Evolutionary conservation across 92 coral and sea anemone species (phyloP).

Genomic region (Chrysogorgia sp.): DNA sequence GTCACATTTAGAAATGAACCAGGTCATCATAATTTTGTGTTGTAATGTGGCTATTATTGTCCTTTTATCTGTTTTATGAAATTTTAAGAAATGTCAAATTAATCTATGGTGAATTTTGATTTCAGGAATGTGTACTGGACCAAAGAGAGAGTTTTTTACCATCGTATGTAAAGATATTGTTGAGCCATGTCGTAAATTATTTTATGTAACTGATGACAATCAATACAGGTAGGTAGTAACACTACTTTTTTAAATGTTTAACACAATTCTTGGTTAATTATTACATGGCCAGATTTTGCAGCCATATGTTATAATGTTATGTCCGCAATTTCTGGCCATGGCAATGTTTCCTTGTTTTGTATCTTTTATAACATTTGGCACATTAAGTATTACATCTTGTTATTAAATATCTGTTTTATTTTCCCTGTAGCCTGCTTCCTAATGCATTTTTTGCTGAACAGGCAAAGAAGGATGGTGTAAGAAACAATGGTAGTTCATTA

Average conservation of each 20-base stretch:
- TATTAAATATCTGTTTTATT: not conserved
- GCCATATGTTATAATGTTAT: no score
- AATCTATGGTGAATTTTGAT: not conserved
- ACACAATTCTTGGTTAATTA: no score
- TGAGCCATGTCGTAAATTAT: constrained; percentile 64
- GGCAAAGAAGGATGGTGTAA: constrained; percentile 6
- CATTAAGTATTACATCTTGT: not conserved
- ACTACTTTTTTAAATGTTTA: no score
- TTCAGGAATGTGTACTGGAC: constrained; percentile 92
- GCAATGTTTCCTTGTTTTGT: no score
- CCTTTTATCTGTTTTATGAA: not conserved
- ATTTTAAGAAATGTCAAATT: not conserved
- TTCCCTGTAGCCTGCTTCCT: constrained; percentile 71
- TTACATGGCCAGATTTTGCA: no score
- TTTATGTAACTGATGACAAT: constrained; percentile 76
- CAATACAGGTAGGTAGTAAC: constrained; percentile 86
- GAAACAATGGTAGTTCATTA: no score
- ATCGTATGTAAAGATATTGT: constrained; percentile 85
- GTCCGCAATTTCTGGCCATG: no score
- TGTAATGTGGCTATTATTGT: not conserved
- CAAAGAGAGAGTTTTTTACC: constrained; percentile 84
- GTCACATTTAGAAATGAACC: constrained; percentile 80
- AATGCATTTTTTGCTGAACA: constrained; percentile 78
- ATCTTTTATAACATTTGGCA: no score
- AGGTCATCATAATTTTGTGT: constrained; percentile 66